Conservation (phyloP, 2,113 vertebrate species). For the Nesospiza acunhae region DNA sequence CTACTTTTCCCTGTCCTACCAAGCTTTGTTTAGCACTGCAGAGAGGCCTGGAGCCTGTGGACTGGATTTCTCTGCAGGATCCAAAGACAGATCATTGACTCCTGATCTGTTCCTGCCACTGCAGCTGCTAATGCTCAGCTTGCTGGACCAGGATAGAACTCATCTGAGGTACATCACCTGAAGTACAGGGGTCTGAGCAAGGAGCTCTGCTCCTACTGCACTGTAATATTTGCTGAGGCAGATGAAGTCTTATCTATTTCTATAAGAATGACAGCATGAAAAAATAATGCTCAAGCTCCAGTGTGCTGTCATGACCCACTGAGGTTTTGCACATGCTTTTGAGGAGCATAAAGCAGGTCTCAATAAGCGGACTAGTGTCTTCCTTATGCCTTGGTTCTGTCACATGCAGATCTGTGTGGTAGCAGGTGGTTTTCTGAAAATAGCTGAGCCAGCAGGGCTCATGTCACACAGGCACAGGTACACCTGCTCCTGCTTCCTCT, state of each 20-base stretch:
- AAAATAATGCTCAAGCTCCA: neutral
- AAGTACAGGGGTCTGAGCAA: neutral
- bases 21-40: neutral
- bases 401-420: neutral
- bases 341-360: neutral
- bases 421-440: constrained; percentile 10
- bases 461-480: neutral
- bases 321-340: neutral
- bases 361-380: neutral
- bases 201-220: neutral
- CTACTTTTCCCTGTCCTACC: neutral
- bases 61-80: neutral
- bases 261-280: neutral
- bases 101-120: neutral
- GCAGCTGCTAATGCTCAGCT: neutral
- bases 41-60: neutral
- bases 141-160: neutral
- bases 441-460: neutral
- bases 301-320: neutral
- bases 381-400: neutral
- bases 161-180: neutral
- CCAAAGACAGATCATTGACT: neutral
- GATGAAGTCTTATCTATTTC: neutral
- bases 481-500: neutral
- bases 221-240: neutral